A percentile compares a stretch with the other conserved stretches of the same genome.
Conservation (phyloP, 2,797 vertebrate genomes). For the Notolepis coatsorum region DNA sequence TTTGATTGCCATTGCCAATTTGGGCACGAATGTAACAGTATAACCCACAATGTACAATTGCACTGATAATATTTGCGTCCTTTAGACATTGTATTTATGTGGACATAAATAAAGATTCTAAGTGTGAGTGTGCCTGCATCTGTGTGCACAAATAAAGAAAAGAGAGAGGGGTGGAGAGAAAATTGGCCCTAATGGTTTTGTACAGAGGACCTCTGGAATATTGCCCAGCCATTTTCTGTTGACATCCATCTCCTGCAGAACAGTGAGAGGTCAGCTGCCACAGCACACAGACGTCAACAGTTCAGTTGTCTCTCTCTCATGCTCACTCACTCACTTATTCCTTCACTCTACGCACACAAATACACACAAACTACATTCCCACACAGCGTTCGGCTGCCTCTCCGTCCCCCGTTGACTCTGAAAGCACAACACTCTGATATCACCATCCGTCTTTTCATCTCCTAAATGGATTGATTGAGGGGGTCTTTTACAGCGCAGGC, state of each 20-base stretch:
- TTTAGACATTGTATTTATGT: too few species aligned
- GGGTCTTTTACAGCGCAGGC: slow-evolving; percentile 50
- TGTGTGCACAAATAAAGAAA: too few species aligned
- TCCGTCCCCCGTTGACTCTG: not conserved
- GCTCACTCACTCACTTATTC: not conserved
- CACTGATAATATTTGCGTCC: too few species aligned
- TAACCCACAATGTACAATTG: too few species aligned
- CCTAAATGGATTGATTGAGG: slow-evolving; percentile 61
- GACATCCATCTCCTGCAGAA: slow-evolving; percentile 27
- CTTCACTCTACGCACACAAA: not conserved
- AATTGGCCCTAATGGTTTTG: too few species aligned
- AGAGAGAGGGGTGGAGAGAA: not conserved
- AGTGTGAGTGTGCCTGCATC: not conserved
- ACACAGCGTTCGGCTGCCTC: not conserved
- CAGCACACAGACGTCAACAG: not conserved
- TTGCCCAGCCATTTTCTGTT: slow-evolving; percentile 19
- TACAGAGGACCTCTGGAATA: not conserved
- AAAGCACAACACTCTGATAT: slow-evolving; percentile 7
- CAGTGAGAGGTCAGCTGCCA: slow-evolving; percentile 29
- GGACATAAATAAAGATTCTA: too few species aligned
- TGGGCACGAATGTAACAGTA: too few species aligned
- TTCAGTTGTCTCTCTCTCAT: not conserved
- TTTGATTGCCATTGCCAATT: too few species aligned
- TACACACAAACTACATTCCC: not conserved
- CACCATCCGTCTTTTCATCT: slow-evolving; percentile 20